phyloP scores from a whole-genome alignment of 92 coral and sea anemone genomes.

The Virgularia gustaviana region DNA sequence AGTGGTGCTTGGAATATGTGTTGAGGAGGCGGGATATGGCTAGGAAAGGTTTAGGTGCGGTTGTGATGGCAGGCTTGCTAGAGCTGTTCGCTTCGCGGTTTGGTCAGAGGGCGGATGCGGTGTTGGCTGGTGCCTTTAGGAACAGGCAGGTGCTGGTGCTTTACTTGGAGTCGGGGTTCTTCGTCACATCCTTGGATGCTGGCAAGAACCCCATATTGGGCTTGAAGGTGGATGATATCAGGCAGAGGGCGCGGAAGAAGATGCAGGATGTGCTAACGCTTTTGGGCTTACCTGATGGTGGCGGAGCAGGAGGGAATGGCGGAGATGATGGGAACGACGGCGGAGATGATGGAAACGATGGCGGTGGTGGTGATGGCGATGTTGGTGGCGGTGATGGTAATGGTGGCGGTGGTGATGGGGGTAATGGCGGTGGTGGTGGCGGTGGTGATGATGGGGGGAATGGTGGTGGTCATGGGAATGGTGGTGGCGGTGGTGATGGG shows the following conservation, averaged over 20 bases:
- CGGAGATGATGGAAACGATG: no score
- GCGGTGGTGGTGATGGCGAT: no score
- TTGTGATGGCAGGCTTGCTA: no score
- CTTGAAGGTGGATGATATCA: not conserved
- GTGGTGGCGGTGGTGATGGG: constrained; percentile 12
- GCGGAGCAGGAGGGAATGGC: no score
- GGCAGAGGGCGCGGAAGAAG: not conserved
- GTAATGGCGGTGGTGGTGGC: constrained; percentile 4
- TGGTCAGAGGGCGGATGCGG: not conserved
- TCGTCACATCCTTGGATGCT: no score
- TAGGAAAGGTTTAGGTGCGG: not conserved
- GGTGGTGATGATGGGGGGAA: no score
- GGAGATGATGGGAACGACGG: no score
- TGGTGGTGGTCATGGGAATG: not conserved
- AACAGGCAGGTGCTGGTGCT: not conserved
- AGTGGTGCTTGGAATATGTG: no score
- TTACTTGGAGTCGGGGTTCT: not conserved
- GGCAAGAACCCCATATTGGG: no score
- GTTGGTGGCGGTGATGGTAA: no score
- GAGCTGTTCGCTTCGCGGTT: not conserved
- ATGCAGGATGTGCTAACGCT: not conserved
- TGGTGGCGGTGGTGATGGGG: not conserved
- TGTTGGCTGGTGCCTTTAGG: no score
- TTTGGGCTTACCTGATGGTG: no score
- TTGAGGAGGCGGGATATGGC: not conserved